Conservation (phyloP, 2,797 vertebrate species). For the Lagodon rhomboides region DNA sequence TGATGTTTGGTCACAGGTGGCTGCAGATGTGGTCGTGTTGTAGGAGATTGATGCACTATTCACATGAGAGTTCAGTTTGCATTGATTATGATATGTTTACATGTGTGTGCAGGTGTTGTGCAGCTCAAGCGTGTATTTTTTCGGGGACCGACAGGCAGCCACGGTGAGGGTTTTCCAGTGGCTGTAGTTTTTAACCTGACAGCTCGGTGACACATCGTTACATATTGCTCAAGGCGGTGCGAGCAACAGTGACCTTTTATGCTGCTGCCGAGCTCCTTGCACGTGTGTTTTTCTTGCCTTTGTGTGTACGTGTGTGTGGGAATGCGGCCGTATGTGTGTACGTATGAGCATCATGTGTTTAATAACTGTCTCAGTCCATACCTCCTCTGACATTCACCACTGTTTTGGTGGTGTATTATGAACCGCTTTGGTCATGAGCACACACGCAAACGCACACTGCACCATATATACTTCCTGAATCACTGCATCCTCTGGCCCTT, state of each 20-base stretch:
- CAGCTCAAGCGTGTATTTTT: constrained; percentile 29
- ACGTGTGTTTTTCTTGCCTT: constrained; percentile 23
- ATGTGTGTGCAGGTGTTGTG: constrained; percentile 20
- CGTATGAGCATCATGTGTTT: constrained; percentile 24
- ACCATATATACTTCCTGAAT: constrained; percentile 1
- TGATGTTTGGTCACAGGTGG: constrained; percentile 45
- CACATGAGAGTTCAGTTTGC: constrained; percentile 2
- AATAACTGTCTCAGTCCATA: constrained; percentile 32
- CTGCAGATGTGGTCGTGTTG: constrained; percentile 40
- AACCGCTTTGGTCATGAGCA: not conserved
- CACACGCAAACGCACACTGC: not conserved
- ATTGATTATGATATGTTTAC: not conserved
- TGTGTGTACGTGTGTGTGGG: constrained; percentile 27
- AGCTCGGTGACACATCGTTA: constrained; percentile 78
- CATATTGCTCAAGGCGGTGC: constrained; percentile 68
- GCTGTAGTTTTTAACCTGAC: constrained; percentile 67
- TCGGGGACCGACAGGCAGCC: constrained; percentile 32
- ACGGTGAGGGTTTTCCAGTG: constrained; percentile 55
- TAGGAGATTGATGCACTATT: constrained; percentile 13
- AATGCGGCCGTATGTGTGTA: not conserved
- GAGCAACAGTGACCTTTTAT: constrained; percentile 77
- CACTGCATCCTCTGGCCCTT: not conserved
- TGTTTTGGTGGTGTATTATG: constrained; percentile 13
- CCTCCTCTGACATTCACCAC: constrained; percentile 47
- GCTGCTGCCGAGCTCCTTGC: constrained; percentile 49